These are phyloP conservation scores for Dinoponera quadriceps DNA, from an alignment of 1,140 invertebrate genomes.

Conservation along the genomic window DNA sequence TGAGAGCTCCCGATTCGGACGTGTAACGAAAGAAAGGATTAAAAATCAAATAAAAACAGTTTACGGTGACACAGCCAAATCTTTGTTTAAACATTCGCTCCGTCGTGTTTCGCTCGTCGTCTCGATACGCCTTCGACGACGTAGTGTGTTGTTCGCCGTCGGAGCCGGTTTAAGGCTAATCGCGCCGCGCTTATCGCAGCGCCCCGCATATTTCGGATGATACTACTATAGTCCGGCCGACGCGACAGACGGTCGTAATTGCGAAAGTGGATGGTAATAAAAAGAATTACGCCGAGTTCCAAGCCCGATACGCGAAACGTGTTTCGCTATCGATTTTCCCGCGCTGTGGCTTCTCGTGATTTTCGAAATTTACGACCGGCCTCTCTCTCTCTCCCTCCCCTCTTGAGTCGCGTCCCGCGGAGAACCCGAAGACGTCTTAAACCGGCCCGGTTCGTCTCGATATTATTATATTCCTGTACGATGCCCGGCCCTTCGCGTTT, in stretches of 20 bases:
- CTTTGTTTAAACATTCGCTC: conserved; percentile 78
- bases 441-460: conserved; percentile 5
- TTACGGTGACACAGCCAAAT: conserved; percentile 81
- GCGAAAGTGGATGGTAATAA: too few species aligned
- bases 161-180: conserved; percentile 27
- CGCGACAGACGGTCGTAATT: too few species aligned
- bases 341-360: too few species aligned
- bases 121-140: conserved; percentile 13
- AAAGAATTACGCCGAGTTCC: too few species aligned
- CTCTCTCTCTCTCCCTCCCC: too few species aligned
- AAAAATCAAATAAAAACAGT: conserved; percentile 75
- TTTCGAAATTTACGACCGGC: too few species aligned
- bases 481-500: not conserved
- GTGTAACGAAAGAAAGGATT: conserved; percentile 73
- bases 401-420: not conserved
- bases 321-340: too few species aligned
- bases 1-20: conserved; percentile 62
- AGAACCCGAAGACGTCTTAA: conserved; percentile 25
- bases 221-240: too few species aligned
- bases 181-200: not conserved
- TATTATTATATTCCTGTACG: conserved; percentile 2
- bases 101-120: conserved; percentile 42
- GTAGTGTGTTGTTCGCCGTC: not conserved
- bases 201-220: not conserved
- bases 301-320: too few species aligned